phyloP scores from a whole-genome alignment of 2,113 vertebrate genomes.

The Conger conger region DNA sequence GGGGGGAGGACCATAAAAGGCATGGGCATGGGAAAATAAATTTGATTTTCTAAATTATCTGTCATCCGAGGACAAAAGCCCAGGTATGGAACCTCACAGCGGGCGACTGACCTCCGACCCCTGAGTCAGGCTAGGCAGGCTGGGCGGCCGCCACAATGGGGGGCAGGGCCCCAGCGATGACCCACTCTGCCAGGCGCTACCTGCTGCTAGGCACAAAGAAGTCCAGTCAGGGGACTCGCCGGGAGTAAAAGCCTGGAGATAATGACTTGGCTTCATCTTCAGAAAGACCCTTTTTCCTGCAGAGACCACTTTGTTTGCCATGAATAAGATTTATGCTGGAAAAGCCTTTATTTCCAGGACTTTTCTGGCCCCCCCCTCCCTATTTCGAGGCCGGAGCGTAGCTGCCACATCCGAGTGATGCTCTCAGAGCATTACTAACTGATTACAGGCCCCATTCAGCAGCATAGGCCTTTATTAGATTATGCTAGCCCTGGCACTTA shows the following conservation, averaged over 20 bases:
- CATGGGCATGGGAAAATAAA: constrained; percentile 51
- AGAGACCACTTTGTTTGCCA: constrained; percentile 66
- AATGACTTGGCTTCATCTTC: constrained; percentile 66
- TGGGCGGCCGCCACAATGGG: constrained; percentile 50
- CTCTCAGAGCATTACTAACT: constrained; percentile 40
- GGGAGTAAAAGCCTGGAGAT: constrained; percentile 66
- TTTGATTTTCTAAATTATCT: constrained; percentile 52
- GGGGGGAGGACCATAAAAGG: constrained; percentile 18
- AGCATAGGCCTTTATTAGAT: constrained; percentile 19
- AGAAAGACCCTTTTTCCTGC: constrained; percentile 51
- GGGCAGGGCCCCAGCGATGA: constrained; percentile 64
- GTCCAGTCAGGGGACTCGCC: constrained; percentile 53
- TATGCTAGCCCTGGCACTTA: constrained; percentile 17
- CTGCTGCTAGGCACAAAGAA: constrained; percentile 71
- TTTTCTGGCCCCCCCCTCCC: constrained; percentile 50
- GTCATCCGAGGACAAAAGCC: constrained; percentile 57
- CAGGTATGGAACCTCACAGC: constrained; percentile 55
- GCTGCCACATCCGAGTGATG: constrained; percentile 21
- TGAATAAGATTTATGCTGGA: constrained; percentile 72
- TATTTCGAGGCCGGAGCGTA: constrained; percentile 39
- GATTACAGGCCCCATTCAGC: constrained; percentile 24
- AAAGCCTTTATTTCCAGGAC: constrained; percentile 67
- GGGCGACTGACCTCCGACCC: constrained; percentile 49
- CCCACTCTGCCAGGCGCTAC: constrained; percentile 69
- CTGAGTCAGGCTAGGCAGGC: constrained; percentile 37